These are phyloP conservation scores for Lepidurus apus DNA, from an alignment of 1,140 invertebrate genomes.

Conservation along the genomic window DNA sequence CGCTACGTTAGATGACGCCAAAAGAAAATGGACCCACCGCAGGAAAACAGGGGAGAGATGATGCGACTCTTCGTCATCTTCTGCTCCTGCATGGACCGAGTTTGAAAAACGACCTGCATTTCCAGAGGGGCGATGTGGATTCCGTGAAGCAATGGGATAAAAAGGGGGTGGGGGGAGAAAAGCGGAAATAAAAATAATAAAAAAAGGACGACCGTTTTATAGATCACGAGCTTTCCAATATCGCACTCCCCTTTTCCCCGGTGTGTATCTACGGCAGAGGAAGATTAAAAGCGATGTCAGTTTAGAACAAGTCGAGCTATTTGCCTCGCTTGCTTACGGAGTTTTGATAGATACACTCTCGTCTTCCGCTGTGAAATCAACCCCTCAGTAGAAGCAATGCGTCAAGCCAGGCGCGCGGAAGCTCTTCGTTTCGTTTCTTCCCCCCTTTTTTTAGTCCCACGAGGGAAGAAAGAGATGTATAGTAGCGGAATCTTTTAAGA, in stretches of 20 bases:
- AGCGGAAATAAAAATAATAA: too few relatives aligned
- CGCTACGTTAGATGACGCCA: not conserved
- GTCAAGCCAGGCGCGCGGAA: not conserved
- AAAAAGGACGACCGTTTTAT: not conserved
- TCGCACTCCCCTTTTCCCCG: not conserved
- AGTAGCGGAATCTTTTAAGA: not conserved
- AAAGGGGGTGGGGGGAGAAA: too few relatives aligned
- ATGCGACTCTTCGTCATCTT: too few relatives aligned
- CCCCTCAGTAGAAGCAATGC: not conserved
- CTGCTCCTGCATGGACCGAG: too few relatives aligned
- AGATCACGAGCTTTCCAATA: not conserved
- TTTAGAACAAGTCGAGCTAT: not conserved
- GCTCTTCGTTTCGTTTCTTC: not conserved
- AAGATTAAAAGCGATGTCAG: not conserved
- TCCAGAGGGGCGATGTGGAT: too few relatives aligned
- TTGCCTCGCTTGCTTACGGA: not conserved
- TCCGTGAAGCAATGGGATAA: too few relatives aligned
- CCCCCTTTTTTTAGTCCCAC: not conserved
- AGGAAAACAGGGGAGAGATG: too few relatives aligned
- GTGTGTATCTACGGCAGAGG: not conserved
- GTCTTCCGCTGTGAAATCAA: not conserved
- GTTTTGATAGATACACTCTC: slow-evolving; percentile 9
- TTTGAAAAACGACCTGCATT: too few relatives aligned
- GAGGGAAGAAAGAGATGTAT: not conserved
- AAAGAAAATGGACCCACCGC: not conserved